These are phyloP conservation scores for Parauchenoglanis ngamensis DNA, from an alignment of 2,797 vertebrate species.

Conservation along the genomic window DNA sequence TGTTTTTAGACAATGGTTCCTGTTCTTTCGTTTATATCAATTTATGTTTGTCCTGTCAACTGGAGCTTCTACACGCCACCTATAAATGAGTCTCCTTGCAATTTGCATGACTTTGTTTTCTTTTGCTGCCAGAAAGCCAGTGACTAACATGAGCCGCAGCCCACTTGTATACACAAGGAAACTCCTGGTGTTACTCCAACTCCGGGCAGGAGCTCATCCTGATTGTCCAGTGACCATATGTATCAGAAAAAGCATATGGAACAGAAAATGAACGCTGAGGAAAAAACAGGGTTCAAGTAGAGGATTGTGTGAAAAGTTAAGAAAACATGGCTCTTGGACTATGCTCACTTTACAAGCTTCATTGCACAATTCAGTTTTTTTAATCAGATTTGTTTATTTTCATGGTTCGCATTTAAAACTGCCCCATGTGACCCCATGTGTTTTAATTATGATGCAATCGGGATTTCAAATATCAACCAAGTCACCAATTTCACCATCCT, in stretches of 20 bases:
- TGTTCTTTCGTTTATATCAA: conserved; percentile 3
- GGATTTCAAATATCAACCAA: neutral
- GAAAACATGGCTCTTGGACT: neutral
- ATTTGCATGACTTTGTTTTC: neutral
- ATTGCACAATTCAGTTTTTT: neutral
- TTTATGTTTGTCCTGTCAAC: neutral
- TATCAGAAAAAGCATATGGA: neutral
- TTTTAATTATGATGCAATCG: neutral
- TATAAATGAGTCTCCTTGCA: neutral
- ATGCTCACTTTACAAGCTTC: neutral
- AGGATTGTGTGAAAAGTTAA: neutral
- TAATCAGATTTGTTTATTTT: neutral
- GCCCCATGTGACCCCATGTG: neutral
- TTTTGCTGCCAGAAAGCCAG: neutral
- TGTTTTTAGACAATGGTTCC: neutral
- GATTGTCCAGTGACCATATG: neutral
- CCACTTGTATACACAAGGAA: conserved; percentile 7
- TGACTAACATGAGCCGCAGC: neutral
- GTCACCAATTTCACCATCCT: neutral
- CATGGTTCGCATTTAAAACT: neutral
- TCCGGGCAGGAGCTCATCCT: neutral
- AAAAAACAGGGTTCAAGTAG: neutral
- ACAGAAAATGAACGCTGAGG: neutral
- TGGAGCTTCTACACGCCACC: neutral
- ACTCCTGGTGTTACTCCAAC: conserved; percentile 8